These are phyloP conservation scores for Chrysina gloriosa DNA, from an alignment of 2,888 invertebrate genomes.

Conservation along the genomic window DNA sequence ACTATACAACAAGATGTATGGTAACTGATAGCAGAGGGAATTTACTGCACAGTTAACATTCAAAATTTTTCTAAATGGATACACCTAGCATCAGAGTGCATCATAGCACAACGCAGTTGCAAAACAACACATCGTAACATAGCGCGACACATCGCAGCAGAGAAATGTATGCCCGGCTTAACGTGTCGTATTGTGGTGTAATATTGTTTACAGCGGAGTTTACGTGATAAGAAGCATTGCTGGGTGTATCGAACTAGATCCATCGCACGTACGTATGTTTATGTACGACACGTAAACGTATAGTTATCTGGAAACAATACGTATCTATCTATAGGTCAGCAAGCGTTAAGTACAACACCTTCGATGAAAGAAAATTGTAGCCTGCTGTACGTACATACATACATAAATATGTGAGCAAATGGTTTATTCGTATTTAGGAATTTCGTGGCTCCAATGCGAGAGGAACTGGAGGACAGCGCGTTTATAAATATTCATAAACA, in stretches of 20 bases:
- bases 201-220: slow-evolving; percentile 17
- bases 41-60: no score
- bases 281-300: not conserved
- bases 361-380: not conserved
- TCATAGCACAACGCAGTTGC: no score
- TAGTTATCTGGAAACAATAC: not conserved
- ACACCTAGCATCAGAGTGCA: no score
- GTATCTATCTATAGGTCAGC: not conserved
- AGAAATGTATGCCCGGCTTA: not conserved
- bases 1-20: no score
- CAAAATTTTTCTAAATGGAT: no score
- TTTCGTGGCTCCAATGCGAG: not conserved
- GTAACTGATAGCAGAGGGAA: no score
- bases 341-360: not conserved
- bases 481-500: no score
- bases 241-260: slow-evolving; percentile 16
- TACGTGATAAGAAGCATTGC: slow-evolving; percentile 28
- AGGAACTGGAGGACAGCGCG: not conserved
- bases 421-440: not conserved
- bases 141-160: not conserved
- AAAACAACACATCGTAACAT: no score
- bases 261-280: slow-evolving; percentile 7
- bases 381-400: not conserved
- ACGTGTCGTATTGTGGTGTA: slow-evolving; percentile 22
- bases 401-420: not conserved